Evolutionary conservation across 1,140 invertebrate species (phyloP).

Genomic region (Harlomillsia oculata): DNA sequence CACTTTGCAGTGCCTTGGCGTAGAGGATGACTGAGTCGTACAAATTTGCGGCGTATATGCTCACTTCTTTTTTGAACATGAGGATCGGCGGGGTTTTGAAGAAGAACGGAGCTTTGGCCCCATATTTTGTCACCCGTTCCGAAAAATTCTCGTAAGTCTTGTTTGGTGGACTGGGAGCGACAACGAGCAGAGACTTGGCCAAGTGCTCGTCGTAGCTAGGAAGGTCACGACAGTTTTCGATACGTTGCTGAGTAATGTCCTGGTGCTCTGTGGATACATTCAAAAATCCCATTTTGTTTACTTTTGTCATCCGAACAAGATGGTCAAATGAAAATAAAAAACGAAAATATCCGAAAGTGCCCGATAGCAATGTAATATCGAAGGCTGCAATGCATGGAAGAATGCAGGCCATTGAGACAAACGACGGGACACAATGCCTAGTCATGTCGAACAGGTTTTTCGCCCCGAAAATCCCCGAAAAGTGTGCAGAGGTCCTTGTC

Average conservation of each 20-base stretch:
- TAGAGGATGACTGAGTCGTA: constrained; percentile 93
- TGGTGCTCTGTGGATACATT: constrained; percentile 4
- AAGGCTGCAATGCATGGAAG: no score
- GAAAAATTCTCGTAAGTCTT: constrained; percentile 63
- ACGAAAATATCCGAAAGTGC: no score
- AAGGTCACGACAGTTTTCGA: constrained; percentile 12
- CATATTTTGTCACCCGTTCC: constrained; percentile 61
- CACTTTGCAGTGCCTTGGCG: constrained; percentile 66
- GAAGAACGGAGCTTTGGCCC: constrained; percentile 61
- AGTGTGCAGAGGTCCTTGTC: no score
- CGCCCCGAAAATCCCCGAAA: no score
- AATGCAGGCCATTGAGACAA: no score
- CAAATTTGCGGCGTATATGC: constrained; percentile 88
- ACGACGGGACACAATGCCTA: no score
- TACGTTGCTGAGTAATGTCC: background rate
- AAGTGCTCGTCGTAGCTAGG: constrained; percentile 45
- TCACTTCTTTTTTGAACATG: constrained; percentile 63
- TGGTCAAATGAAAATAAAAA: background rate
- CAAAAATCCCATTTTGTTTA: constrained; percentile 2
- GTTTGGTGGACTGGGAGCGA: constrained; percentile 69
- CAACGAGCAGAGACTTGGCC: constrained; percentile 69
- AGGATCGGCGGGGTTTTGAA: constrained; percentile 54
- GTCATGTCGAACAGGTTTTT: no score
- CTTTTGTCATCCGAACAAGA: background rate
- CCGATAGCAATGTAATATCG: no score